Evolutionary conservation across 2,113 vertebrate species (phyloP).

Genomic region (Fukomys damarensis): DNA sequence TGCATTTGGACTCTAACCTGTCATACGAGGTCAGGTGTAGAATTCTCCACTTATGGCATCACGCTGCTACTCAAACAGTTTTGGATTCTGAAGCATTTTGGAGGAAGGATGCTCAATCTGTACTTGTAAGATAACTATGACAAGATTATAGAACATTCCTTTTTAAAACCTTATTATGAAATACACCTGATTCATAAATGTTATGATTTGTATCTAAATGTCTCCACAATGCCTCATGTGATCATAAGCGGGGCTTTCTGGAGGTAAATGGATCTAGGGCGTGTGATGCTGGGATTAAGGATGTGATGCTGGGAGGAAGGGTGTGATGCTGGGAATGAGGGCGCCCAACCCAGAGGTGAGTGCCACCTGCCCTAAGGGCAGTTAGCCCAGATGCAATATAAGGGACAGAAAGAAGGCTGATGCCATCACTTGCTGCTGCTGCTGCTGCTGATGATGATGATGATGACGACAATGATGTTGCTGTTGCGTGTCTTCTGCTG

Average conservation of each 20-base stretch:
- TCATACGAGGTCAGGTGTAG: background rate
- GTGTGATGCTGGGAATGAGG: background rate
- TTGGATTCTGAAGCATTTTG: background rate
- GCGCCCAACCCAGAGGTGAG: background rate
- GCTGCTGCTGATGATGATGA: no score
- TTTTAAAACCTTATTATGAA: conserved; percentile 15
- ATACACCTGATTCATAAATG: background rate
- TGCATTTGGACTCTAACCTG: background rate
- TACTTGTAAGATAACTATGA: background rate
- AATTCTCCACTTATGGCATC: background rate
- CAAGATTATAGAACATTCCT: background rate
- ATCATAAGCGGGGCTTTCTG: background rate
- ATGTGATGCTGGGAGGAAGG: no score
- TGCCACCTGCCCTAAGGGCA: background rate
- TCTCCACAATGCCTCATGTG: background rate
- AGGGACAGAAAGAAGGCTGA: background rate
- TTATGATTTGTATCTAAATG: background rate
- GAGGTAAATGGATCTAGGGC: background rate
- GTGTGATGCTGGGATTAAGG: background rate
- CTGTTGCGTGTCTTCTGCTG: background rate
- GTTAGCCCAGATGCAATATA: background rate
- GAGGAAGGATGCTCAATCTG: background rate
- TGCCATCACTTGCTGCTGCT: background rate
- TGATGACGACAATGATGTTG: no score
- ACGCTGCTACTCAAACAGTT: background rate